phyloP scores from a whole-genome alignment of 2,113 vertebrate species.

The Syrmaticus mikado region DNA sequence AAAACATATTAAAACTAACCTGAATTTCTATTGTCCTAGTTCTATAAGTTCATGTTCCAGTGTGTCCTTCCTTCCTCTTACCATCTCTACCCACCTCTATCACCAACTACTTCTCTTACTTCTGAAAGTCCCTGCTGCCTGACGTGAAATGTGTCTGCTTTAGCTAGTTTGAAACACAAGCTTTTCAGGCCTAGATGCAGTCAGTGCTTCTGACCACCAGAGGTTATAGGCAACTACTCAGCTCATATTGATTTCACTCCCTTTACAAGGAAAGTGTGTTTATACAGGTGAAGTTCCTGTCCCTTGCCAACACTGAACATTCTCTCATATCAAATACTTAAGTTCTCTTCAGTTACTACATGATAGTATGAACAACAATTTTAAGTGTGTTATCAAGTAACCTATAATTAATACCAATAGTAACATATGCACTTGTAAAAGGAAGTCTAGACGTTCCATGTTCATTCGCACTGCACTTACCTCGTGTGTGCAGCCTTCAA shows the following conservation, averaged over 20 bases:
- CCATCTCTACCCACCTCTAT: not conserved
- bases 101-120: not conserved
- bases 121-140: not conserved
- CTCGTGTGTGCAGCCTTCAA: constrained; percentile 97
- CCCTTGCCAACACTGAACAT: not conserved
- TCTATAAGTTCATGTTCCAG: not conserved
- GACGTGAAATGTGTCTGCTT: not conserved
- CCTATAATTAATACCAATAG: not conserved
- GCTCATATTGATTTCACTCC: rapidly evolving
- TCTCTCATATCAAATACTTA: no score
- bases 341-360: no score
- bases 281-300: rapidly evolving
- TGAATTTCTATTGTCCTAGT: not conserved
- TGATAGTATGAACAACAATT: not conserved
- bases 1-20: not conserved
- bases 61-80: not conserved
- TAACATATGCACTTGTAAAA: not conserved
- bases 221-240: not conserved
- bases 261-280: not conserved
- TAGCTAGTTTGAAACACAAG: not conserved
- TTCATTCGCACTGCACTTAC: constrained; percentile 68
- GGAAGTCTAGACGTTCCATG: rapidly evolving
- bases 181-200: not conserved
- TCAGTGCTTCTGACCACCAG: not conserved
- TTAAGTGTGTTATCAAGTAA: not conserved